phyloP scores from a whole-genome alignment of 1,140 invertebrate species.

The Neodiprion fabricii region DNA sequence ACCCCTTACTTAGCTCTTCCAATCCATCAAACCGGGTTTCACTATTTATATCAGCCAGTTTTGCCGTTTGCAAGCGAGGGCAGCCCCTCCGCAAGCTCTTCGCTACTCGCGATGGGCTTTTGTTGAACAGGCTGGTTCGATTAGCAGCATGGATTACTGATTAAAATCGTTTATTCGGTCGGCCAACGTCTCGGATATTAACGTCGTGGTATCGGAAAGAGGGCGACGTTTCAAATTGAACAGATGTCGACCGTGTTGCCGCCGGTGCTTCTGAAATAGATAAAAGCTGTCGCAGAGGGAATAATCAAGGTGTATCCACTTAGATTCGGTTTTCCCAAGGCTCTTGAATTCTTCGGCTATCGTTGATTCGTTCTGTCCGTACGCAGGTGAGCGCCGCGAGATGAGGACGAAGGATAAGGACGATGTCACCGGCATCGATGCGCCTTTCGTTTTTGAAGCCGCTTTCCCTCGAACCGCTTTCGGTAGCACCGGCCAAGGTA shows the following conservation, averaged over 20 bases:
- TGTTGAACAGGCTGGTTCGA: not conserved
- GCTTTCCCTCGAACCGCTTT: not conserved
- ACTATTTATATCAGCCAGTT: not conserved
- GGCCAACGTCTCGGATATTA: no score
- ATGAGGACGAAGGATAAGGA: not conserved
- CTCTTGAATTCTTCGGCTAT: no score
- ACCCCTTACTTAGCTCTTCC: not conserved
- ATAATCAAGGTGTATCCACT: not conserved
- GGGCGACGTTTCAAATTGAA: no score
- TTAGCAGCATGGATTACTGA: not conserved
- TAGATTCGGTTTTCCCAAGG: no score
- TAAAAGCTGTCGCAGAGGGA: not conserved
- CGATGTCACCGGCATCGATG: not conserved
- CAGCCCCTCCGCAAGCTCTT: no score
- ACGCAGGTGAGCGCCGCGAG: no score
- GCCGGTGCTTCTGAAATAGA: no score
- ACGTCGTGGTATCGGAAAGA: no score
- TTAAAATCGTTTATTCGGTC: not conserved
- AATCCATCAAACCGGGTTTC: not conserved
- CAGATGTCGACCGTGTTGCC: no score
- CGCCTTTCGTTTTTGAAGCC: not conserved
- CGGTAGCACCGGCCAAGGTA: slow-evolving; percentile 30
- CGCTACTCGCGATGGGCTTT: no score
- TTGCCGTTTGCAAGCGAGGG: no score
- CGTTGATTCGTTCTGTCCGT: no score